phyloP scores from a whole-genome alignment of 2,888 invertebrate genomes.

The Labia minor region DNA sequence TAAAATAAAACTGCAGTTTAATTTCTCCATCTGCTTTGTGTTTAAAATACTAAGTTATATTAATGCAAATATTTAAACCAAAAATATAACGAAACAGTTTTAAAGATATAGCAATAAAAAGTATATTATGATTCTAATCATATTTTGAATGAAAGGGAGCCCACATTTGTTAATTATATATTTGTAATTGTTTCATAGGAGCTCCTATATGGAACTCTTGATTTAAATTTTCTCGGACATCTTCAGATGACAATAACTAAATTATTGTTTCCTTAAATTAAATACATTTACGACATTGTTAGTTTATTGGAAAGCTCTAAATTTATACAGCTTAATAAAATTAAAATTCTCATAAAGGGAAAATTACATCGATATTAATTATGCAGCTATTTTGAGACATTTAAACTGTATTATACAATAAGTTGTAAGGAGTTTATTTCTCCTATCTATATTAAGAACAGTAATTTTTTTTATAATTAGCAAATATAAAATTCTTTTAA shows the following conservation, averaged over 20 bases:
- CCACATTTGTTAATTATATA: neutral
- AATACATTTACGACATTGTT: slow-evolving; percentile 5
- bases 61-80: slow-evolving; percentile 13
- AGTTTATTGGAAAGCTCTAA: neutral
- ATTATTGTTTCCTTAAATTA: neutral
- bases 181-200: neutral
- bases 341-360: neutral
- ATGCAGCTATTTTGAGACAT: neutral
- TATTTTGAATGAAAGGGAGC: slow-evolving; percentile 13
- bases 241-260: neutral
- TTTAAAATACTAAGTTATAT: neutral
- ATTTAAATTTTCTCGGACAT: neutral
- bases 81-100: slow-evolving; percentile 3
- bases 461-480: neutral
- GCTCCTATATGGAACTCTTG: neutral
- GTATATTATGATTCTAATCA: slow-evolving; percentile 4
- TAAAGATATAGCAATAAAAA: slow-evolving; percentile 2
- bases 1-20: too few species aligned
- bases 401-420: neutral
- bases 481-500: neutral
- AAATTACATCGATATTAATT: slow-evolving; percentile 6
- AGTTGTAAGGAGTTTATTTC: neutral
- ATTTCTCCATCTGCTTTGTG: slow-evolving; percentile 3
- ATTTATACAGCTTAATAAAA: slow-evolving; percentile 2
- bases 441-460: neutral